A percentile compares a stretch with the other conserved stretches of the same genome.
Evolutionary conservation across 2,888 invertebrate species (phyloP).

Genomic region (Chrysolina oricalcia): DNA sequence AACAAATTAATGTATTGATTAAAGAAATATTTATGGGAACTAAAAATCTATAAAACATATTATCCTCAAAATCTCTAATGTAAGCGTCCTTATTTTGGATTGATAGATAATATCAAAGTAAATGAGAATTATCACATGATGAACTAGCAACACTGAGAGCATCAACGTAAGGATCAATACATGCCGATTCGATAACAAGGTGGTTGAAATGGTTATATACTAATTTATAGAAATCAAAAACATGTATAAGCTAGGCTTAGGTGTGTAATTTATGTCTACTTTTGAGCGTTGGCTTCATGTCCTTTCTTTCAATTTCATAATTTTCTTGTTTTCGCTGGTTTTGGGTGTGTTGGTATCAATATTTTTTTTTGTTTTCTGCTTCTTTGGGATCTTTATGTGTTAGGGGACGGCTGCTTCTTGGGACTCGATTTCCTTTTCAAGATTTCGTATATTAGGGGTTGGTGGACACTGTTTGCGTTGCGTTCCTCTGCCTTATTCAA

Average conservation of each 20-base stretch:
- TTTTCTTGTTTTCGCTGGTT: too few species aligned
- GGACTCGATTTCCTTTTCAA: neutral
- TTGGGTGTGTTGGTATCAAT: neutral
- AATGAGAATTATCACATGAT: neutral
- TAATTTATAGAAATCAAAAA: neutral
- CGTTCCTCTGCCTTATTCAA: neutral
- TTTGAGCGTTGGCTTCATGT: too few species aligned
- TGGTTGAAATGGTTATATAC: too few species aligned
- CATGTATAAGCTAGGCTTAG: too few species aligned
- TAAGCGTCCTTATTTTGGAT: neutral
- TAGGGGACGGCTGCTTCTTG: neutral
- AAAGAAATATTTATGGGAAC: neutral
- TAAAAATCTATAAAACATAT: too few species aligned
- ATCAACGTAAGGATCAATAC: neutral
- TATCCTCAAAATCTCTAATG: neutral
- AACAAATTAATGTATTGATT: neutral
- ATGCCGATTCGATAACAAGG: neutral
- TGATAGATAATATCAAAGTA: neutral
- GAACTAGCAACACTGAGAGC: neutral
- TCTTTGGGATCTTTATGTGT: neutral
- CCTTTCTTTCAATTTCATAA: neutral
- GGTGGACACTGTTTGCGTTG: constrained; percentile 15
- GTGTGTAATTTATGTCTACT: too few species aligned
- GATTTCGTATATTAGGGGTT: neutral
- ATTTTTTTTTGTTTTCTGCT: too few species aligned